Conservation (phyloP, 1,140 invertebrate species). For the Aphidius gifuensis region DNA sequence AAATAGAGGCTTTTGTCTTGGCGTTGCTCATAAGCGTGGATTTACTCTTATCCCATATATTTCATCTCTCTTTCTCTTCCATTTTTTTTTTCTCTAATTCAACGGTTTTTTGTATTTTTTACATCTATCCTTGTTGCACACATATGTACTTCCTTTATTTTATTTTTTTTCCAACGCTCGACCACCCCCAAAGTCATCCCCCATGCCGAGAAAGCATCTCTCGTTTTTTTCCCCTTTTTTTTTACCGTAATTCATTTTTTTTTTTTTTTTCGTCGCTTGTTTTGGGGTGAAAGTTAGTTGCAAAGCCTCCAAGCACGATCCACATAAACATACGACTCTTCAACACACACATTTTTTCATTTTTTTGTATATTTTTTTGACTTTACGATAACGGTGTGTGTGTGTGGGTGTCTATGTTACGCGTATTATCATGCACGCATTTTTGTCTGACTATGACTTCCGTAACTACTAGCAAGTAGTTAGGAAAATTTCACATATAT, state of each 20-base stretch:
- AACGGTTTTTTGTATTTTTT: slow-evolving; percentile 24
- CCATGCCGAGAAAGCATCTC: slow-evolving; percentile 32
- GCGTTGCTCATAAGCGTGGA: slow-evolving; percentile 52
- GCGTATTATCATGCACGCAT: neutral
- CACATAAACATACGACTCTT: slow-evolving; percentile 21
- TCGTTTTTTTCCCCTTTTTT: slow-evolving; percentile 23
- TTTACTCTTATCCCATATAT: slow-evolving; percentile 45
- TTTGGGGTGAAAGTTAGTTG: slow-evolving; percentile 38
- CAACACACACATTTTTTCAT: slow-evolving; percentile 16
- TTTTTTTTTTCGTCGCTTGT: slow-evolving; percentile 33
- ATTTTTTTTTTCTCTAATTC: slow-evolving; percentile 25
- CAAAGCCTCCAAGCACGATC: slow-evolving; percentile 25
- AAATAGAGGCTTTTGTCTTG: slow-evolving; percentile 53
- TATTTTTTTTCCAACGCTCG: slow-evolving; percentile 40
- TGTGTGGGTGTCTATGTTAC: neutral
- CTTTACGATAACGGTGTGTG: neutral
- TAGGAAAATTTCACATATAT: neutral
- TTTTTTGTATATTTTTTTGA: slow-evolving; percentile 17
- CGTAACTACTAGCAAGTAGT: too few species aligned
- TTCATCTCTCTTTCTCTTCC: slow-evolving; percentile 23
- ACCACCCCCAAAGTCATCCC: slow-evolving; percentile 45
- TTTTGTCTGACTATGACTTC: too few species aligned
- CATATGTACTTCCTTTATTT: slow-evolving; percentile 17
- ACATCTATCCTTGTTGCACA: slow-evolving; percentile 17
- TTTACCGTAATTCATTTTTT: neutral